Evolutionary conservation across 2,113 vertebrate genomes (phyloP), one percentile per base, ranked within the genome.

Genomic region (Anhinga anhinga): DNA sequence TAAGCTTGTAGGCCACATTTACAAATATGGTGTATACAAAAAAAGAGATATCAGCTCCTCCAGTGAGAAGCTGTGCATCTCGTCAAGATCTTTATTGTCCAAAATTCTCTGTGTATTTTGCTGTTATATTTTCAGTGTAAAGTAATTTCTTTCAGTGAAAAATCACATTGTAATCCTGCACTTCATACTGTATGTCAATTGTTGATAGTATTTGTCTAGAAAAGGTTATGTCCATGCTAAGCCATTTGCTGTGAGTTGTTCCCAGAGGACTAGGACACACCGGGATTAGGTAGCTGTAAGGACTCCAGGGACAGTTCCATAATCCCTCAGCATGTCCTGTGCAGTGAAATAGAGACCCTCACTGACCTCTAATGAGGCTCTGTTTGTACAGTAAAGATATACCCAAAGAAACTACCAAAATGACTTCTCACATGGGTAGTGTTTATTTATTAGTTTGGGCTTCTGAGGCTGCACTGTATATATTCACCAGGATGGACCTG

Each of bases 291-390:
- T 17, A 73, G 10, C 45, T 86, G 4, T 30, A 70, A 59, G 26
- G 23, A 77, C 26, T 55, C 11, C 38, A 67, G 5, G 8, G 25
- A 21, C 13, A 76, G 27, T 62, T 83, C 30, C 36, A 58, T 34
- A 72, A 30, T 9, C 17, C 15, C 42, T 58, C 47, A 58, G 10
- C 18, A 26, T 8, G 1, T 66, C 11, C 40, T 52, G 5, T 44
- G 27, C 27, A 61, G 44, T 81, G 45, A 84, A 65, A 90, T 10
- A 63, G 26, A 82, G n/a, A 79, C 9, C 17, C 3, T 81, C 3
- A 2, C 5, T 0, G 0, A 49, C 11, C n/a, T 63, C 30, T 80
- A 52, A 69, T 10, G 8, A 70, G 27, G 21, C 1, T 11, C 4
- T 44, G 38, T 50, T 86, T 69, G 23, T 21, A 56, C 7, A 62